phyloP scores from a whole-genome alignment of 2,113 vertebrate species.

The Phyllopteryx taeniolatus region DNA sequence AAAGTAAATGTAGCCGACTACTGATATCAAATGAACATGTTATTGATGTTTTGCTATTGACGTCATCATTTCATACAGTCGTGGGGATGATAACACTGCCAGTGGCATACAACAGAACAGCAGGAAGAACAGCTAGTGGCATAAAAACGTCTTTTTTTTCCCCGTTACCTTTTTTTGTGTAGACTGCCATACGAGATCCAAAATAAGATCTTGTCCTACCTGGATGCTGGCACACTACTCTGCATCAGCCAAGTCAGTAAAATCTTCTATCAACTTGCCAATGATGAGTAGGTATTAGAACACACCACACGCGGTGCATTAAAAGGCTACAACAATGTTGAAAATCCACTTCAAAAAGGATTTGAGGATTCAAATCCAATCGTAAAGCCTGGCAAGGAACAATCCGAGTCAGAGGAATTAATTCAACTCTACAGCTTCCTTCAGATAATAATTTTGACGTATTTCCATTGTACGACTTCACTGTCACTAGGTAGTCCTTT shows the following conservation, averaged over 20 bases:
- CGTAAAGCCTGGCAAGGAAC: not conserved
- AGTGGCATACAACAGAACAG: constrained; percentile 2
- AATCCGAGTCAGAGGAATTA: not conserved
- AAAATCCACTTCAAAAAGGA: not conserved
- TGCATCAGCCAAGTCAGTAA: constrained; percentile 77
- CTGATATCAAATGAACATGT: not conserved
- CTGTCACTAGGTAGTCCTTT: not conserved
- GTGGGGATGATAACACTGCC: not conserved
- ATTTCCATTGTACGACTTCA: not conserved
- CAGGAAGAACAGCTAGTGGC: not conserved
- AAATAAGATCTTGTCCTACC: constrained; percentile 81
- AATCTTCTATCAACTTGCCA: constrained; percentile 77
- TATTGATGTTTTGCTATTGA: not conserved
- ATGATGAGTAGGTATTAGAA: constrained; percentile 81
- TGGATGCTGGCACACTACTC: constrained; percentile 79
- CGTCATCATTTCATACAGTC: not conserved
- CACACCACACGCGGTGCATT: not conserved
- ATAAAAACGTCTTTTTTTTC: not conserved
- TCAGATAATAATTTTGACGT: not conserved
- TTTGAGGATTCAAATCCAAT: not conserved
- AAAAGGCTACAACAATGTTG: not conserved
- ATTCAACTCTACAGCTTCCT: not conserved
- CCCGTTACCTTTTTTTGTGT: constrained; percentile 29
- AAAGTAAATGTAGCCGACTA: not conserved
- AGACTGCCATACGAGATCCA: constrained; percentile 84